Base-by-base conservation (phyloP, 2,113 vertebrate species). In the Anguilla japonica region DNA sequence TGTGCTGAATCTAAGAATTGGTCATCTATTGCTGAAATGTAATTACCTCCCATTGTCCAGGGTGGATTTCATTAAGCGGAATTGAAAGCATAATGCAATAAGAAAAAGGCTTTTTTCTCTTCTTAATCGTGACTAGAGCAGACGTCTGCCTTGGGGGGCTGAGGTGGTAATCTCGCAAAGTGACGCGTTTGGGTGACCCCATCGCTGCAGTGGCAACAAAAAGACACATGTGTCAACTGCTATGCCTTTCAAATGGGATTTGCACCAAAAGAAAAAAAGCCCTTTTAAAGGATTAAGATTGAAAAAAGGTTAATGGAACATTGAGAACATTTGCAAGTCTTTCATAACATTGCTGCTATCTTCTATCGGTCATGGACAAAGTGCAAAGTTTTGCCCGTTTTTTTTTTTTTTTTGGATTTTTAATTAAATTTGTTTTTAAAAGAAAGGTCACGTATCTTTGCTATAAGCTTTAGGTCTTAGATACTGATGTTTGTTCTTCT, bases 31-130 rank as follows among this genome's bases (percentile, higher is more conserved):
- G 85, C 87, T 87, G 83, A 93, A 92, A 93, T 92, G 88, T 89
- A 92, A 94, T 95, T 92, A 91, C 83, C 78, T 91, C 63, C 86
- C 81, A 90, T 91, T 93, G 92, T 93, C 91, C 89, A 90, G 83
- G 87, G 89, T 88, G 86, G 88, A 91, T 94, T 92, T 94, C 89
- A 94, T 93, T 92, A 93, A 83, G 71, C 60, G 1, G 56, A 89
- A 90, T 88, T 90, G 82, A 90, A 91, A 91, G 86, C 88, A 91
- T 91, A 89, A 91, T 88, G 89, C 91, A 90, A 89, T 92, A 89
- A 92, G 71, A 88, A 79, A 89, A 83, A 87, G 87, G 84, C 87
- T 29, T 90, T 85, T 92, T 92, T 90, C 89, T 88, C 85, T 82
- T 78, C 60, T 88, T 18, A n/a, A 78, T 84, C 39, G 71, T 79